phyloP scores from a whole-genome alignment of 2,888 invertebrate species.

The Lasioglossum vierecki region DNA sequence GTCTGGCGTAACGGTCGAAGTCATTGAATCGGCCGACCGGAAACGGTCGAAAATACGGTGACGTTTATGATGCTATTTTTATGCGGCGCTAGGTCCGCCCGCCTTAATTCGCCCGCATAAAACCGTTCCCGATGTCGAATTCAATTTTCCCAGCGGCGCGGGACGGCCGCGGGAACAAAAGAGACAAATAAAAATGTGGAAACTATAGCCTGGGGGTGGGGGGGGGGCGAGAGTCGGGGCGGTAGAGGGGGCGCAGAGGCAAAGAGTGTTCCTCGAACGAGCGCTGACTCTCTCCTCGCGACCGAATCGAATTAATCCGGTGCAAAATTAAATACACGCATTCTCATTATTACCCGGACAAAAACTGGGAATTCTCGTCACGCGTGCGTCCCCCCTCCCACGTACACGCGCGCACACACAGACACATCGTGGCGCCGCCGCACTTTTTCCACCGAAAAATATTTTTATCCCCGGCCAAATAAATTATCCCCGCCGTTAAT shows the following conservation, averaged over 20 bases:
- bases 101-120: conserved; percentile 56
- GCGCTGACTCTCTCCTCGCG: not conserved
- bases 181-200: conserved; percentile 12
- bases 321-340: conserved; percentile 52
- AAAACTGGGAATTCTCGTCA: conserved; percentile 47
- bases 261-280: conserved; percentile 38
- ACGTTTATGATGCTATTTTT: conserved; percentile 73
- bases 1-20: conserved; percentile 22
- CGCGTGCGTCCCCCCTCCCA: conserved; percentile 11
- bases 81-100: conserved; percentile 61
- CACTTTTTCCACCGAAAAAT: conserved; percentile 46
- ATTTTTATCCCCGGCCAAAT: conserved; percentile 49
- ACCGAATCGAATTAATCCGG: conserved; percentile 47
- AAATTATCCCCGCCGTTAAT: conserved; percentile 55
- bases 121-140: conserved; percentile 46
- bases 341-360: conserved; percentile 49
- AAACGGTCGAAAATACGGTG: conserved; percentile 60
- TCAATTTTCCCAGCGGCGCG: conserved; percentile 29
- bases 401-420: not conserved
- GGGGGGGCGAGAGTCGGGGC: not conserved
- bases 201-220: conserved; percentile 16
- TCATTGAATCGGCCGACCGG: conserved; percentile 44
- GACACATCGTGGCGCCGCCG: not conserved
- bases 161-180: conserved; percentile 27
- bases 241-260: not conserved